Evolutionary conservation across 2,888 invertebrate genomes (phyloP), one percentile per base, ranked within the genome.

Genomic region (Protula sp.): DNA sequence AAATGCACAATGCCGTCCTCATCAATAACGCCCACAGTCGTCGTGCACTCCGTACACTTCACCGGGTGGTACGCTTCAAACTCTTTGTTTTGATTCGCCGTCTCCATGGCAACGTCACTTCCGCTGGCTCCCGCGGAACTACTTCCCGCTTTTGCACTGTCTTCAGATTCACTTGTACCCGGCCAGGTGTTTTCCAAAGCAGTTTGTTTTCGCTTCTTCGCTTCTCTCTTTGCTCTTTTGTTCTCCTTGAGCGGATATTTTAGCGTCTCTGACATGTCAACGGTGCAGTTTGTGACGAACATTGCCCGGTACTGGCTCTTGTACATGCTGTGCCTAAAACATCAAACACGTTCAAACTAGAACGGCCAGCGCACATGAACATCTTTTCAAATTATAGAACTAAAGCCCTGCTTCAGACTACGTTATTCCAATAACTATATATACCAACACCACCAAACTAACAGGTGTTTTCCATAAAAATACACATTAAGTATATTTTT

Each of bases 1-100:
- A 86, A 86, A 70, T 86, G 85, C 72, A 84, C 86, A 1, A 86
- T 81, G 73, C 86, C 85, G 55, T 85, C 84, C 26, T 68, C 66
- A 70, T 86, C 86, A 75, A 79, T 81, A n/a, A 85, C 83, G 19
- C 82, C 85, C 26, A 85, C 83, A 66, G 84, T 82, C 1, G 85
- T 85, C 29, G 79, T 82, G 72, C 86, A 86, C 24, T 81, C 75
- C 24, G 70, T 71, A 74, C 86, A 86, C 31, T 75, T 75, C 3
- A 85, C 85, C 30, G 85, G 83, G 68, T 83, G 76, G 68, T 82
- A 85, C 27, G 73, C 59, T 54, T 85, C 84, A 3, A 67, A 70
- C 3, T 19, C 22, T 14, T 24, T 55, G 14, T 22, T 27, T n/a
- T 22, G 19, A 45, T 19, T 14, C 19, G 14, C 19, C 19, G 45